phyloP scores from a whole-genome alignment of 2,113 vertebrate species.

The Thomomys bottae region DNA sequence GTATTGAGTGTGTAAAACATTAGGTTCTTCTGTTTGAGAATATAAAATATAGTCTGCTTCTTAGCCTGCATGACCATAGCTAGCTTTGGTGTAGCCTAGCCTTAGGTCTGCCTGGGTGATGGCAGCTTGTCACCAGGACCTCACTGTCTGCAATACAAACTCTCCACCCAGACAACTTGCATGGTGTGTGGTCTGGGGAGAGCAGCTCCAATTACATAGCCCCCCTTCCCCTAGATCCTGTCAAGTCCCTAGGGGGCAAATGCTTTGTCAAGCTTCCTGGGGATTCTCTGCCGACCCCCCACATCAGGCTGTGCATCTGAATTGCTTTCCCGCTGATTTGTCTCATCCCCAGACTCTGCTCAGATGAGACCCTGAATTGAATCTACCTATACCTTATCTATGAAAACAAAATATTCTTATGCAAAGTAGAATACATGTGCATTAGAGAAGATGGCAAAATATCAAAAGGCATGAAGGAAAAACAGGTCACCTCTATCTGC shows the following conservation, averaged over 20 bases:
- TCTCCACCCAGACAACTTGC: slow-evolving; percentile 32
- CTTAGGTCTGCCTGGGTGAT: background rate
- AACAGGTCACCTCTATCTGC: too few species aligned
- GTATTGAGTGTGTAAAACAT: background rate
- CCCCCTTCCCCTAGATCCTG: slow-evolving; percentile 15
- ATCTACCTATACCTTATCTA: background rate
- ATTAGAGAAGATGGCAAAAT: background rate
- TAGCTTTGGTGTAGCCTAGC: background rate
- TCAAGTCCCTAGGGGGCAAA: slow-evolving; percentile 62
- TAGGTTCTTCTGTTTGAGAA: background rate
- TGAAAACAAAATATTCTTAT: background rate
- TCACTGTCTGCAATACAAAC: too few species aligned
- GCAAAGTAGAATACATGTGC: background rate
- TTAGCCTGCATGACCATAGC: background rate
- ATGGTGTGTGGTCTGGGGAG: slow-evolving; percentile 73
- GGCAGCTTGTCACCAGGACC: background rate
- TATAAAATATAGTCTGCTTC: background rate
- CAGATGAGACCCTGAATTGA: background rate
- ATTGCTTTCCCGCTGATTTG: background rate
- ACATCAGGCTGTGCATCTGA: slow-evolving; percentile 43
- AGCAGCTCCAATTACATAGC: slow-evolving; percentile 67
- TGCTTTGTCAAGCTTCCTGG: slow-evolving; percentile 67
- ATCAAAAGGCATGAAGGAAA: background rate
- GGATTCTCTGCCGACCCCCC: slow-evolving; percentile 59
- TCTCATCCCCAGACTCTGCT: background rate